Percentiles rank a stretch among this genome's conserved stretches.
These are phyloP conservation scores for Thera britannica DNA, from an alignment of 2,888 invertebrate genomes.

Conservation along the genomic window DNA sequence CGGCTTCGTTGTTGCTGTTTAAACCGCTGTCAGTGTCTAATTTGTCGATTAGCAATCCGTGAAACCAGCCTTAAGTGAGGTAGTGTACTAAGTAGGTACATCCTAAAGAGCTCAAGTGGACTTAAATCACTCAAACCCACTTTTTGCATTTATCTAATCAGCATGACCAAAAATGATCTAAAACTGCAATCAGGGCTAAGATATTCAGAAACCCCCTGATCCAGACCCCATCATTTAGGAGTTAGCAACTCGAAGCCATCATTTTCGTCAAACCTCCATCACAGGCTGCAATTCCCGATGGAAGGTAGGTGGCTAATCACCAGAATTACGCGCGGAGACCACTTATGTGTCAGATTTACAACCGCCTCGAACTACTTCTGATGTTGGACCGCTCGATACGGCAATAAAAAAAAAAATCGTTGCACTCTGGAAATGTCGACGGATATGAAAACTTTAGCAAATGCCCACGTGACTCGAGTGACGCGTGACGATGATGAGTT, in stretches of 20 bases:
- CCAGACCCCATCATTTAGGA: conserved; percentile 17
- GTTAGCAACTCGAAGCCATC: conserved; percentile 23
- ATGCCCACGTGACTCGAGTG: no score
- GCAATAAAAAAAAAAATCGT: no score
- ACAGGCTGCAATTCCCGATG: conserved; percentile 49
- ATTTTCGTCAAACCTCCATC: conserved; percentile 29
- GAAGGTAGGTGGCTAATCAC: conserved; percentile 52
- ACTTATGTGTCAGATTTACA: conserved; percentile 58
- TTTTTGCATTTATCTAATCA: not conserved
- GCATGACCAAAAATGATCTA: not conserved
- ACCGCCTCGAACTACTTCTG: conserved; percentile 44
- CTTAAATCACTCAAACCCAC: not conserved
- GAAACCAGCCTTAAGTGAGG: no score
- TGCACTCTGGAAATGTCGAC: no score
- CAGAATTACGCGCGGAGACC: conserved; percentile 47
- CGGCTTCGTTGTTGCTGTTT: no score
- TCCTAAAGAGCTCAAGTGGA: not conserved
- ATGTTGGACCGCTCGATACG: conserved; percentile 12
- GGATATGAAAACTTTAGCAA: no score
- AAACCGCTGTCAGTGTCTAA: no score
- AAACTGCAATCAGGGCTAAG: not conserved
- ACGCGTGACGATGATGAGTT: no score
- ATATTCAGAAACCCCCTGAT: conserved; percentile 11
- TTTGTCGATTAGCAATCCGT: no score
- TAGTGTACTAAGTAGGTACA: no score